Conservation (phyloP, 2,797 vertebrate species). For the Alfaro cultratus region DNA sequence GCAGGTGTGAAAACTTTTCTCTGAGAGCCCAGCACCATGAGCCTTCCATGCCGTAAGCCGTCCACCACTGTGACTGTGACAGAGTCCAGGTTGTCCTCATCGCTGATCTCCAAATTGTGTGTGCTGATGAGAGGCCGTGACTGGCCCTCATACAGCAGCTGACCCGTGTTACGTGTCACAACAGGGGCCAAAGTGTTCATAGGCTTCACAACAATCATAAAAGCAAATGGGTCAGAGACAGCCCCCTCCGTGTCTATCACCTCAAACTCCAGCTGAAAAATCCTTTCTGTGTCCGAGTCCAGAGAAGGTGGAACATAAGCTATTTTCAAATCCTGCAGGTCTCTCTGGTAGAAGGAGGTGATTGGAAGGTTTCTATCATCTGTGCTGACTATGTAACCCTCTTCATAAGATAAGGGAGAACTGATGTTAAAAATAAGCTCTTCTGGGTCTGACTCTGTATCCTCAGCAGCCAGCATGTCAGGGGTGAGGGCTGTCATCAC, state of each 20-base stretch:
- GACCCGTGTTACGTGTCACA: constrained; percentile 91
- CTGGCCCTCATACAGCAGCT: constrained; percentile 95
- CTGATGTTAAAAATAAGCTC: constrained; percentile 94
- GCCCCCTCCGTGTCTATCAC: constrained; percentile 92
- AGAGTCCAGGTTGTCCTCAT: constrained; percentile 89
- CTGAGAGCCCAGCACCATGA: constrained; percentile 81
- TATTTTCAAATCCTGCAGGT: constrained; percentile 89
- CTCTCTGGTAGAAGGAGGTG: constrained; percentile 91
- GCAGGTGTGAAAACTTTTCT: constrained; percentile 86
- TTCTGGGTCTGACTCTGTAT: constrained; percentile 85
- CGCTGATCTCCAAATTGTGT: constrained; percentile 90
- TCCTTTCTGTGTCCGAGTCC: constrained; percentile 89
- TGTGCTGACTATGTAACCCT: constrained; percentile 94
- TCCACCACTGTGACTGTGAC: constrained; percentile 88
- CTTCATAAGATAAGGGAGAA: constrained; percentile 86
- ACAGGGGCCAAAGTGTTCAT: constrained; percentile 94
- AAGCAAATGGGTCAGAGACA: constrained; percentile 91
- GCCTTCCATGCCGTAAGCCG: constrained; percentile 88
- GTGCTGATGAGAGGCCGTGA: constrained; percentile 87
- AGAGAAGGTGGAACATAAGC: constrained; percentile 90
- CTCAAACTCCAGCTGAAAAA: constrained; percentile 92
- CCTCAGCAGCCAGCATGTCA: constrained; percentile 93
- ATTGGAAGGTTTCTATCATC: constrained; percentile 93
- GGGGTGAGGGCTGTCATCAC: constrained; percentile 93
- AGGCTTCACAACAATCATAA: constrained; percentile 95